Evolutionary conservation across 2,797 vertebrate species (phyloP), one percentile per base, ranked within the genome.

Genomic region (Phrynocephalus guinanensis): DNA sequence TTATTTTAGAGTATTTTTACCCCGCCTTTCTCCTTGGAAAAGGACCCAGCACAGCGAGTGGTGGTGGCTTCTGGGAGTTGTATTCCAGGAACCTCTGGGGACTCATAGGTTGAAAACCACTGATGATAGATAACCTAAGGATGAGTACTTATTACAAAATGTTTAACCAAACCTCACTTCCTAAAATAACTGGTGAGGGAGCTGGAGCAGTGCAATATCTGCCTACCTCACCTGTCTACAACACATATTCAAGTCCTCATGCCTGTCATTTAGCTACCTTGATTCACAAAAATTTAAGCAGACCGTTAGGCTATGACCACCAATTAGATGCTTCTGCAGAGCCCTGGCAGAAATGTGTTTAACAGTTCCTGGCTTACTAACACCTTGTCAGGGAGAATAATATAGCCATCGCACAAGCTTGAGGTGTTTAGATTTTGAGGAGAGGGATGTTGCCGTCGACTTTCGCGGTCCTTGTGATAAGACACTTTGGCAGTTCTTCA

Each of bases 281-380:
- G 92, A 91, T 92, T 94, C 88, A 92, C 93, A 92, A 95, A 92
- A 88, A 93, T 91, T 94, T 92, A 92, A 93, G 90, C 89, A 90
- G 60, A 84, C 84, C 83, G 84, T 88, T 92, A 91, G 87, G 88
- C 89, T 91, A 79, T 82, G 89, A 84, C 79, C 80, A 90, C 92
- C 92, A 94, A 93, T 92, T 92, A 92, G 86, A 91, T 91, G 84
- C 60, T 60, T 91, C 93, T 26, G 83, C 77, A 91, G 68, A 87
- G 89, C 73, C 68, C 92, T 82, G 66, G 63, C 78, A 91, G 87
- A 93, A 85, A 18, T 88, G 48, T 83, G 63, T 89, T 90, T 90
- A 94, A 85, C 90, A 88, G 79, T 77, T 79, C 77, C 52, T 0
- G 28, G 76, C 89, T 90, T 24, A 66, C 66, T 73, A 80, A 82